Evolutionary conservation across 2,113 vertebrate species (phyloP).

Genomic region (Pteruthius melanotis): DNA sequence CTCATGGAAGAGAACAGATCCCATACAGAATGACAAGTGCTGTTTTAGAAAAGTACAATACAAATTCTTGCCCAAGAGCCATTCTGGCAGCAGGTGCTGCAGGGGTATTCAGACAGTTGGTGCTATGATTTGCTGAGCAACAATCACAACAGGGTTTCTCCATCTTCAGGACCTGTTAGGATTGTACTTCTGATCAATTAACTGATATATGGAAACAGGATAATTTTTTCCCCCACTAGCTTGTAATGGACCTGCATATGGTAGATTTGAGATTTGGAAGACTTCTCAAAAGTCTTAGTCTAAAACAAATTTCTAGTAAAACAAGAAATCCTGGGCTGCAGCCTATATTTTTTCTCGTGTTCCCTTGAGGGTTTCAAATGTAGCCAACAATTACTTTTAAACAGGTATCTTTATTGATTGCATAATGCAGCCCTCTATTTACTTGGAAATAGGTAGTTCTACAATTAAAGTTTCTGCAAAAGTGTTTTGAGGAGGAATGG

Average conservation of each 20-base stretch:
- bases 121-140: not conserved
- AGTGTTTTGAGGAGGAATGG: not conserved
- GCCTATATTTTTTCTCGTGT: not conserved
- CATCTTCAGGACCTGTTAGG: not conserved
- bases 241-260: not conserved
- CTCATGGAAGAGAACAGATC: not conserved
- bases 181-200: not conserved
- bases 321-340: not conserved
- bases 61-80: not conserved
- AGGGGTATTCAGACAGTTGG: not conserved
- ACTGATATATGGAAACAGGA: not conserved
- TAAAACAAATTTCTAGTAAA: not conserved
- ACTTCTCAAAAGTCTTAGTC: not conserved
- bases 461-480: slow-evolving; percentile 1
- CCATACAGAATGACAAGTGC: not conserved
- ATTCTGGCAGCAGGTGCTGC: not conserved
- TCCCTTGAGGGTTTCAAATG: not conserved
- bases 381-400: slow-evolving; percentile 14
- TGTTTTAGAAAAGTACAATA: not conserved
- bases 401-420: not conserved
- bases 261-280: not conserved
- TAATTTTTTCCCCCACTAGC: not conserved
- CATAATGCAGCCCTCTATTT: not conserved
- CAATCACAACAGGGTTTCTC: not conserved
- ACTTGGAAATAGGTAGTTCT: not conserved